Evolutionary conservation across 2,888 invertebrate species (phyloP), one percentile per base, ranked within the genome.

Genomic region (Plebejus argus): DNA sequence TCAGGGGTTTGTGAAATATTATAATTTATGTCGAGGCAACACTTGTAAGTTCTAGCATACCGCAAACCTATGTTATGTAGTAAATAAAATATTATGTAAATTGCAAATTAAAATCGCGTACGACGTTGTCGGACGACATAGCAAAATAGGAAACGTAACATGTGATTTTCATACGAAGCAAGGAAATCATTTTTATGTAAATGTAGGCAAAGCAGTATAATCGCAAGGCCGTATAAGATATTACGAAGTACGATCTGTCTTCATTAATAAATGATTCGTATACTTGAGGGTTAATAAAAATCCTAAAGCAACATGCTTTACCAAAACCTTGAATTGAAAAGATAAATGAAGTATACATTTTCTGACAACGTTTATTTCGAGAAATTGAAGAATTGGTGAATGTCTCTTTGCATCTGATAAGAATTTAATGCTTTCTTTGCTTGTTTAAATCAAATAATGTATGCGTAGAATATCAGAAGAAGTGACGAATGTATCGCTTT

Each of bases 161-260:
- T 53, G 53, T 74, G 28, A 74, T 74, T 49, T 74, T 74, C 45
- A 74, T 74, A 74, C 49, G 7, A 49, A 74, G 53, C 28, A 53
- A 74, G 74, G 74, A 74, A 74, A 74, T 74, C 45, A 74, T 74
- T 74, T 74, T 74, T 74, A 74, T 74, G 74, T 74, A 49, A 74
- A 74, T 74, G 74, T 72, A 49, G 49, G 49, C 53, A 74, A 74
- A 74, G 53, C 74, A 74, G 74, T 71, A 70, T 70, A 53, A 23
- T 74, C 45, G 74, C 45, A 49, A 74, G 74, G 74, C 28, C 53
- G 72, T 15, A 39, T 23, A 5, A 74, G 23, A 74, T 28, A 74
- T 53, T 53, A 49, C 45, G 74, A 74, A 15, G 49, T 39, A 53
- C 74, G 15, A 28, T 49, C 23, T 23, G 49, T 53, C 74, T 23